Evolutionary conservation across 2,888 invertebrate species (phyloP), one percentile per base, ranked within the genome.

Genomic region (Protonemura montana): DNA sequence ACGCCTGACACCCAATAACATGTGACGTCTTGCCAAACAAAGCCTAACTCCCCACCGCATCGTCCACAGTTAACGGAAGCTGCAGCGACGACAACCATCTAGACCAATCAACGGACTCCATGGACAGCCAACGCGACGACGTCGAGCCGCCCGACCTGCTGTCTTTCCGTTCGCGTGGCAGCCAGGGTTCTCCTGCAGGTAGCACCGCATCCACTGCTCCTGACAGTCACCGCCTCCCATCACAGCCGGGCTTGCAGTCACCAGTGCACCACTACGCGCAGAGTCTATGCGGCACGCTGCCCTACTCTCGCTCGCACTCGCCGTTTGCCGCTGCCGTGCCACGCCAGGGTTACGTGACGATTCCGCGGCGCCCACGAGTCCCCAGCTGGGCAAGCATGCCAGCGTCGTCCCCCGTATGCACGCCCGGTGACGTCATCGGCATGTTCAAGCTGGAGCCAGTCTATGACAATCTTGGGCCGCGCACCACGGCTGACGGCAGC

Each of bases 401-500:
- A 90, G 94, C 92, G 86, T 92, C 91, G 35, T 92, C 90, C 25
- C 81, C 82, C 87, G 91, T 91, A 94, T 91, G 89, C 94, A 90
- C 90, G 94, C 91, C 86, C 92, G 91, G 35, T 92, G 90, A 42
- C 92, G 88, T 90, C 91, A 92, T 94, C 88, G 89, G 88, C 10
- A 87, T 89, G 13, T 88, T 89, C 81, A 89, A 89, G 87, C 88
- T 94, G 86, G 96, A 97, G 89, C 97, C 97, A 0, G 94, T 97
- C 29, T 97, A 97, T 90, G 97, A 97, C 90, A 97, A 97, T 90
- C 92, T 97, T 82, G 97, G 97, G 0, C 91, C 95, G 26, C 93
- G 97, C 85, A 97, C 97, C 26, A 97, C 97, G 26, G 97, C 96
- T 26, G 95, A 96, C 88, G 97, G 97, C n/a, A 96, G 96, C 90